A percentile compares a stretch with the other conserved stretches of the same genome.
Evolutionary conservation across 2,888 invertebrate species (phyloP).

Genomic region (Chamaedrilus cognettii): DNA sequence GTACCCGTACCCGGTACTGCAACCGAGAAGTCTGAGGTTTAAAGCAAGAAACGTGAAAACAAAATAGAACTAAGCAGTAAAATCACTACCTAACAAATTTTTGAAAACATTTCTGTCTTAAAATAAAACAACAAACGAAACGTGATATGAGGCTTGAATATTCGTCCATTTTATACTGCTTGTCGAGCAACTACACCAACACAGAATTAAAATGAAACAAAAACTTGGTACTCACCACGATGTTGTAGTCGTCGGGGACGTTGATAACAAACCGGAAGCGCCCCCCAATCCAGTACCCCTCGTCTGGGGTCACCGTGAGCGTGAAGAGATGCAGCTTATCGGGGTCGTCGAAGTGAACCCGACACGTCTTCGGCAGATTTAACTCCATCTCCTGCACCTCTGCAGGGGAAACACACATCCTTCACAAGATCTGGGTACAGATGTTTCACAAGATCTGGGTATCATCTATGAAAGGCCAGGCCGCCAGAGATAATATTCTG

Average conservation of each 20-base stretch:
- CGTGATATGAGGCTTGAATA: background rate
- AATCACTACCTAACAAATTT: no score
- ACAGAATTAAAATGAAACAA: background rate
- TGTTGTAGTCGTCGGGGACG: constrained; percentile 94
- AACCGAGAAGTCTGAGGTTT: no score
- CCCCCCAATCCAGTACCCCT: constrained; percentile 88
- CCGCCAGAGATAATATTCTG: no score
- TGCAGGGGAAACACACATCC: no score
- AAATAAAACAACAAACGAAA: background rate
- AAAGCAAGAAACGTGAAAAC: no score
- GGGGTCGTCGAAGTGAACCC: constrained; percentile 78
- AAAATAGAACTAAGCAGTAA: no score
- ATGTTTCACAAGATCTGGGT: no score
- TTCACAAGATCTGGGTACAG: no score
- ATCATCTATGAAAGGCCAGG: no score
- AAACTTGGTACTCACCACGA: constrained; percentile 73
- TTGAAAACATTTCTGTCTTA: no score
- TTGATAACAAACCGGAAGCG: constrained; percentile 81
- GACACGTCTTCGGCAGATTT: constrained; percentile 78
- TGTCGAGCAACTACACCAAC: background rate
- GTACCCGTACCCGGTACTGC: no score
- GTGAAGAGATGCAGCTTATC: constrained; percentile 80
- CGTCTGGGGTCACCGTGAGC: constrained; percentile 83
- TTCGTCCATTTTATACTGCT: background rate
- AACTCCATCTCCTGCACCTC: constrained; percentile 82